These are phyloP conservation scores for Idaea straminata DNA, from an alignment of 2,888 invertebrate genomes.

Conservation along the genomic window DNA sequence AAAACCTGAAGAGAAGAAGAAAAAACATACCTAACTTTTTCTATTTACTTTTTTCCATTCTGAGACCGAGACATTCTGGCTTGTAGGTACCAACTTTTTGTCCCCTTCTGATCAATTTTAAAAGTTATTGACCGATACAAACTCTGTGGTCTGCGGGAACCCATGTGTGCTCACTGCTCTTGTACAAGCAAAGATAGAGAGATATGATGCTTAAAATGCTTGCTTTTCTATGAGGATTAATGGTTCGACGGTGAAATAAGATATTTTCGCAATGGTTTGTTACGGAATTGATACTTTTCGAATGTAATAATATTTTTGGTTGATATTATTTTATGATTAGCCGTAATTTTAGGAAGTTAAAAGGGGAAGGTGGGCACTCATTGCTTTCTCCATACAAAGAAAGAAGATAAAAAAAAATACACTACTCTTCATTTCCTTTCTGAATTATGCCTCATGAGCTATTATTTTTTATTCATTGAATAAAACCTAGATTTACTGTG, in stretches of 20 bases:
- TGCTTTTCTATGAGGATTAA: not conserved
- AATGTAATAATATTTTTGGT: not conserved
- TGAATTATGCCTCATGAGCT: no score
- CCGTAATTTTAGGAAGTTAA: not conserved
- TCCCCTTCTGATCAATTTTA: not conserved
- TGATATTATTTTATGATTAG: not conserved
- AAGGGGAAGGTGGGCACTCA: no score
- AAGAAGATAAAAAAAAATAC: no score
- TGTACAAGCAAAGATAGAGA: conserved; percentile 13
- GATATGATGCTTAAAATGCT: conserved; percentile 23
- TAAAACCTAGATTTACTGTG: no score
- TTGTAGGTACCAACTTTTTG: no score
- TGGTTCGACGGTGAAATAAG: not conserved
- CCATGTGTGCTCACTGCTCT: conserved; percentile 28
- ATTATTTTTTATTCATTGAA: no score
- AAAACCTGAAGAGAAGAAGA: no score
- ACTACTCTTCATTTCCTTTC: no score
- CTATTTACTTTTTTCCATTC: no score
- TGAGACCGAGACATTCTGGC: no score
- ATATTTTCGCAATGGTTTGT: not conserved
- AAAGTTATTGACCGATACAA: not conserved
- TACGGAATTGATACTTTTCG: not conserved
- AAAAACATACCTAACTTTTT: no score
- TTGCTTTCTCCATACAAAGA: no score
- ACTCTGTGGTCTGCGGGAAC: not conserved